These are phyloP conservation scores for Melanocharis versteri DNA, from an alignment of 2,113 vertebrate species.

Conservation along the genomic window DNA sequence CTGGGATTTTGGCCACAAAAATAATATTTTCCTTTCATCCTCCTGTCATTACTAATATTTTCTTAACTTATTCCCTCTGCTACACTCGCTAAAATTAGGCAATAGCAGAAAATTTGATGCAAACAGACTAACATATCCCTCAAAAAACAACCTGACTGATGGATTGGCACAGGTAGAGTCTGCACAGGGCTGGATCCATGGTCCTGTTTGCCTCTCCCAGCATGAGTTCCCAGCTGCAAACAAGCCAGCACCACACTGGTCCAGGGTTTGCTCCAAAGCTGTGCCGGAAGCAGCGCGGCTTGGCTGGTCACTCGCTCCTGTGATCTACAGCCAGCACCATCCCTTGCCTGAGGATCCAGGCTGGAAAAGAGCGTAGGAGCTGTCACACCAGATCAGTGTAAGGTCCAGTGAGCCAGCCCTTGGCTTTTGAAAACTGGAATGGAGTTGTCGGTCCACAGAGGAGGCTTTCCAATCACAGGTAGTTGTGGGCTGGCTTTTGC, in stretches of 20 bases:
- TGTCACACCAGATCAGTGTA: background rate
- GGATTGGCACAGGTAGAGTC: background rate
- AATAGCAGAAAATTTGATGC: background rate
- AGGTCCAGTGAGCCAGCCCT: background rate
- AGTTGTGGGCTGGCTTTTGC: background rate
- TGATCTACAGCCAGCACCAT: background rate
- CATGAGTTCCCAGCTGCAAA: background rate
- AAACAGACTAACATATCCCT: background rate
- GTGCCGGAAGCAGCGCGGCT: accelerated
- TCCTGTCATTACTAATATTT: background rate
- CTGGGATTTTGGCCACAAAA: background rate
- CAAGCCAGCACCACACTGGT: accelerated
- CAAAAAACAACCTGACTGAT: background rate
- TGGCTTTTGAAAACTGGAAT: background rate
- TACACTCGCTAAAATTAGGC: background rate
- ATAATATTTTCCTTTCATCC: background rate
- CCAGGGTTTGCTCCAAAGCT: background rate
- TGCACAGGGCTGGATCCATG: background rate
- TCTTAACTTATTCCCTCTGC: background rate
- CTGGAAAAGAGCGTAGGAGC: background rate
- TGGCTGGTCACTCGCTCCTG: accelerated
- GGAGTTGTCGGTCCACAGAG: background rate
- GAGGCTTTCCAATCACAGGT: background rate
- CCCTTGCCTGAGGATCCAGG: background rate
- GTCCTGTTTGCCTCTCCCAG: background rate